phyloP scores from a whole-genome alignment of 2,888 invertebrate species.

The Eretmocerus hayati region DNA sequence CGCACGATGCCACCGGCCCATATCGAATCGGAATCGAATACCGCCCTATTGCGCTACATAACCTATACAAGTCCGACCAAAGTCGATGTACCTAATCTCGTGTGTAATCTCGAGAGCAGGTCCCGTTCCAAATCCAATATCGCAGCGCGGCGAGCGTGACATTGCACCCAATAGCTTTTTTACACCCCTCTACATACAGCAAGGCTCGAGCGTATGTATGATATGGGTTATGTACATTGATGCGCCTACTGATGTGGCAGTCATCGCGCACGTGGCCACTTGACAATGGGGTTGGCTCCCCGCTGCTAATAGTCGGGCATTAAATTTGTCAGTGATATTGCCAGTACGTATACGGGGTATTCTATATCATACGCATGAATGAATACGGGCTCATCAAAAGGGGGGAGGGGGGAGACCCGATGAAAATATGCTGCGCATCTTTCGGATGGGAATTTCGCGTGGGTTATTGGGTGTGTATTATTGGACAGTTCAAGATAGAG shows the following conservation, averaged over 20 bases:
- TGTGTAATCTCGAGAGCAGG: constrained; percentile 43
- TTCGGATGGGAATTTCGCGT: too few species aligned
- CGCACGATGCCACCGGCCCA: neutral
- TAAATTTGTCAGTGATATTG: constrained; percentile 46
- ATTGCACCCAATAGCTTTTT: constrained; percentile 30
- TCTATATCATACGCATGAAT: neutral
- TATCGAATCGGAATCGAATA: constrained; percentile 30
- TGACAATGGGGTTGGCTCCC: constrained; percentile 35
- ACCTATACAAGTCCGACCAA: too few species aligned
- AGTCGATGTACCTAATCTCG: constrained; percentile 41
- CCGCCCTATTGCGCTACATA: too few species aligned
- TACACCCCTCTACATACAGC: constrained; percentile 11
- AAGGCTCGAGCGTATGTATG: too few species aligned
- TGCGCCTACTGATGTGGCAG: constrained; percentile 20
- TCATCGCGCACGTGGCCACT: constrained; percentile 40
- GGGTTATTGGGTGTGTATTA: too few species aligned
- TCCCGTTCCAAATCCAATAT: constrained; percentile 43
- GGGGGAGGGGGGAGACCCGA: too few species aligned
- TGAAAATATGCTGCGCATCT: too few species aligned
- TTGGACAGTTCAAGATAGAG: too few species aligned
- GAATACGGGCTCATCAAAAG: too few species aligned
- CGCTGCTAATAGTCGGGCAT: constrained; percentile 43
- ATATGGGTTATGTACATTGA: neutral
- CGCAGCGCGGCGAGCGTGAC: constrained; percentile 36
- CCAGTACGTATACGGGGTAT: too few species aligned